Base-by-base conservation (phyloP, 2,797 vertebrate genomes). In the Amblyopsis hoosieri region DNA sequence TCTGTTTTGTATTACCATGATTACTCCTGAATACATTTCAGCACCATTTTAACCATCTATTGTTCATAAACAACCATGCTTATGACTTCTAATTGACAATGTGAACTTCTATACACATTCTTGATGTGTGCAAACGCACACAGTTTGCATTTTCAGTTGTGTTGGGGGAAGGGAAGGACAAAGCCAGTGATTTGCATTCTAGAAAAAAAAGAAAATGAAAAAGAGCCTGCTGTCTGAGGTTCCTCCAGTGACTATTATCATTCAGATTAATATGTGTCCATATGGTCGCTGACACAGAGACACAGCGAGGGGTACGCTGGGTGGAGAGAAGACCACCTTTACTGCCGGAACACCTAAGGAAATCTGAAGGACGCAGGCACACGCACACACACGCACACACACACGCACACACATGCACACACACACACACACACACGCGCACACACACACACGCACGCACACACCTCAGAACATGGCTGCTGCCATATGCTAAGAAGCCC, bases 401-500 rank as follows among this genome's bases (percentile, higher is more conserved):
- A 55, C 3, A 55, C 7, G 42, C 3, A 50, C 49, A 50, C 49
- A 15, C 49, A 50, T 33, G 42, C 54, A 57, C 17, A 66, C n/a
- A 59, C 12, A 57, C 29, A 49, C 13, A 80, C 68, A 69, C 60
- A 72, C 71, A 57, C 60, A 64, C 51, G 53, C 7, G 42, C 1
- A 56, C 12, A 13, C 49, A 50, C 49, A 50, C 49, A 15, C 49
- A 50, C 55, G 42, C 54, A 42, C 54, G 14, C 58, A 60, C 29
- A 50, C 3, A 15, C 47, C 66, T 74, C 54, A 17, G 73, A 74
- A 67, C 17, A 52, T 53, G 61, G 61, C 75, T 70, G 68, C 66
- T 80, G 79, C 79, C 81, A 80, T 82, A 86, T 84, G 78, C 71
- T 86, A 80, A 87, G 77, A 74, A 83, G 79, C 67, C 78, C 75